These are phyloP conservation scores for Oreotragus oreotragus DNA, from an alignment of 2,113 vertebrate genomes.

Conservation along the genomic window DNA sequence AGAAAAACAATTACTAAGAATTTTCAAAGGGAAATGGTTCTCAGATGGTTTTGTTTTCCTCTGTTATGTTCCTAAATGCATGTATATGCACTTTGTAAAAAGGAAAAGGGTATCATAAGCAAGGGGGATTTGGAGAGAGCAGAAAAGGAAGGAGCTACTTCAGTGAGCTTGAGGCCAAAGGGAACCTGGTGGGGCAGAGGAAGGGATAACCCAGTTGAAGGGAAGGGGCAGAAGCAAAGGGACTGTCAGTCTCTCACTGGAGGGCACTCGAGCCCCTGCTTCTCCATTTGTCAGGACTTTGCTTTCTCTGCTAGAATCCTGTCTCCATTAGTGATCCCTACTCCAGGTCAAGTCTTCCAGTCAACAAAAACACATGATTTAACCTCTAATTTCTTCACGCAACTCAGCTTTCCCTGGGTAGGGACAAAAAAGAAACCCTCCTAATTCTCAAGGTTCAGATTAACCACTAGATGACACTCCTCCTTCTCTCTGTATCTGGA, in stretches of 20 bases:
- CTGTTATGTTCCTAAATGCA: not conserved
- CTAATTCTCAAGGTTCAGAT: not conserved
- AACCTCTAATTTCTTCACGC: conserved; percentile 13
- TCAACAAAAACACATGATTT: not conserved
- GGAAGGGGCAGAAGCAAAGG: not conserved
- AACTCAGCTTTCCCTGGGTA: not conserved
- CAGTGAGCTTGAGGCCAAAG: not conserved
- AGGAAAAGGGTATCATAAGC: not conserved
- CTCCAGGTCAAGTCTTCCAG: not conserved
- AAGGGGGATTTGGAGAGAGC: not conserved
- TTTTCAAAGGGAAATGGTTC: not conserved
- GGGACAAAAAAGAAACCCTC: not conserved
- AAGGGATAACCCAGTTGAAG: not conserved
- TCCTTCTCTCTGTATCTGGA: conserved; percentile 18
- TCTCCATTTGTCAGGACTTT: not conserved
- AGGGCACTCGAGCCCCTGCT: not conserved
- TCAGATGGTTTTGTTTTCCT: not conserved
- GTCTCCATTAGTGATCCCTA: not conserved
- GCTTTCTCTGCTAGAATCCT: not conserved
- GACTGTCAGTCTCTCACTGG: not conserved
- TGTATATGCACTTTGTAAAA: not conserved
- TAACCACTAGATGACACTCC: conserved; percentile 37
- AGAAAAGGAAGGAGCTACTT: not conserved
- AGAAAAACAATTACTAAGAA: conserved; percentile 5
- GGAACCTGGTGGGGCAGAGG: not conserved